Evolutionary conservation across 1,140 invertebrate genomes (phyloP).

Genomic region (Amphibalanus amphitrite): DNA sequence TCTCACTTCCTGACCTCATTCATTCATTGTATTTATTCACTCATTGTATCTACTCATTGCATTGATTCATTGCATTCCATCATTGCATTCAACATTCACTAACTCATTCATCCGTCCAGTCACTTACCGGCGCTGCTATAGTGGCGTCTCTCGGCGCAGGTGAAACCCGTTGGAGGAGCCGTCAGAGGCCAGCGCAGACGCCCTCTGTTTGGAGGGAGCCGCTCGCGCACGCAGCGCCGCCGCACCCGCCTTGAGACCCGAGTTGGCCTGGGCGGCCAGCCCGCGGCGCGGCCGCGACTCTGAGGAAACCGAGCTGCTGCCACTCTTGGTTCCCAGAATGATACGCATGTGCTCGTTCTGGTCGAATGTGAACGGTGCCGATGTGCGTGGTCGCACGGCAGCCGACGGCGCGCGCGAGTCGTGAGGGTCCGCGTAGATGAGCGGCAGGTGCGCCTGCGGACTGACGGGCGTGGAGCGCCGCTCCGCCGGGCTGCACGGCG

Average conservation of each 20-base stretch:
- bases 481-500: conserved; percentile 40
- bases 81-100: too few species aligned
- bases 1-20: too few species aligned
- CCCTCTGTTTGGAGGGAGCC: background rate
- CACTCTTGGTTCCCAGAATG: conserved; percentile 47
- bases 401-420: conserved; percentile 33
- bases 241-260: background rate
- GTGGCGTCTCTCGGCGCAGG: conserved; percentile 18
- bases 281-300: background rate
- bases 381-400: conserved; percentile 11
- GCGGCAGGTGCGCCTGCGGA: conserved; percentile 58
- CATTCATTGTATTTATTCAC: too few species aligned
- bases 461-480: conserved; percentile 45
- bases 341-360: conserved; percentile 78
- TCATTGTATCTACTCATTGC: too few species aligned
- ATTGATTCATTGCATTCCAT: too few species aligned
- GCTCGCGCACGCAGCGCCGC: background rate
- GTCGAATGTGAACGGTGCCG: conserved; percentile 36
- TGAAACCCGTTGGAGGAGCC: conserved; percentile 14
- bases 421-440: conserved; percentile 66
- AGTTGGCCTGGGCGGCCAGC: background rate
- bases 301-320: too few species aligned
- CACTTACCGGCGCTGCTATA: conserved; percentile 4
- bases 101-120: too few species aligned
- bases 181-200: conserved; percentile 11